A percentile compares a stretch with the other conserved stretches of the same genome.
Conservation (phyloP, 2,888 invertebrate species). For the Drosophila birchii region DNA sequence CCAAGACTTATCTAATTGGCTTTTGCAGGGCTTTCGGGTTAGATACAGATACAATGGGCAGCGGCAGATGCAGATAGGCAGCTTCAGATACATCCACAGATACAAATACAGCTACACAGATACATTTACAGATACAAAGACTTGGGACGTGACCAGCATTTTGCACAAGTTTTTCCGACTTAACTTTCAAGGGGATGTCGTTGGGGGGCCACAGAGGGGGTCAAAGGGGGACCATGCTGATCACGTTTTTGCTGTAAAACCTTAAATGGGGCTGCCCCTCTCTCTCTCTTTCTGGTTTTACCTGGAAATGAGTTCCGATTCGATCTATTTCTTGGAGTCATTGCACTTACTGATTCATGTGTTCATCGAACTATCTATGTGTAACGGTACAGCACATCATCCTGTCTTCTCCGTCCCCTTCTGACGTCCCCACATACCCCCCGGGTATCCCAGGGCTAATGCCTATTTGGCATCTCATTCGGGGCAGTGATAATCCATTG, state of each 20-base stretch:
- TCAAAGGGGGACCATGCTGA: slow-evolving; percentile 21
- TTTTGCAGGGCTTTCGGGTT: slow-evolving; percentile 22
- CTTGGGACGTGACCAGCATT: slow-evolving; percentile 39
- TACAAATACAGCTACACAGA: slow-evolving; percentile 5
- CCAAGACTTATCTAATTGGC: slow-evolving; percentile 31
- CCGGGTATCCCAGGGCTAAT: slow-evolving; percentile 13
- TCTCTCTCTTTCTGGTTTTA: slow-evolving; percentile 1
- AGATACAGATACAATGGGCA: slow-evolving; percentile 25
- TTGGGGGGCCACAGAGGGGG: neutral
- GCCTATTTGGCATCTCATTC: slow-evolving; percentile 8
- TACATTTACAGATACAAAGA: slow-evolving; percentile 12
- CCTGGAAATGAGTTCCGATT: slow-evolving; percentile 34
- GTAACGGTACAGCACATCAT: slow-evolving; percentile 20
- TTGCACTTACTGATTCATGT: slow-evolving; percentile 41
- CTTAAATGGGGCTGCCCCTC: slow-evolving; percentile 22
- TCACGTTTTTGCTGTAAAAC: slow-evolving; percentile 60
- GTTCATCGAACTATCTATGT: slow-evolving; percentile 32
- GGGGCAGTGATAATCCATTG: slow-evolving; percentile 45
- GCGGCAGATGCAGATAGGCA: neutral
- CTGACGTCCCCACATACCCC: neutral
- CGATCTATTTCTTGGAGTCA: slow-evolving; percentile 41
- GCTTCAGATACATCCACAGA: neutral
- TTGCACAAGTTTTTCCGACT: slow-evolving; percentile 25
- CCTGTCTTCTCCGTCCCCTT: neutral
- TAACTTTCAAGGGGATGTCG: slow-evolving; percentile 4